phyloP scores from a whole-genome alignment of 2,797 vertebrate genomes.

The Heliangelus exortis region DNA sequence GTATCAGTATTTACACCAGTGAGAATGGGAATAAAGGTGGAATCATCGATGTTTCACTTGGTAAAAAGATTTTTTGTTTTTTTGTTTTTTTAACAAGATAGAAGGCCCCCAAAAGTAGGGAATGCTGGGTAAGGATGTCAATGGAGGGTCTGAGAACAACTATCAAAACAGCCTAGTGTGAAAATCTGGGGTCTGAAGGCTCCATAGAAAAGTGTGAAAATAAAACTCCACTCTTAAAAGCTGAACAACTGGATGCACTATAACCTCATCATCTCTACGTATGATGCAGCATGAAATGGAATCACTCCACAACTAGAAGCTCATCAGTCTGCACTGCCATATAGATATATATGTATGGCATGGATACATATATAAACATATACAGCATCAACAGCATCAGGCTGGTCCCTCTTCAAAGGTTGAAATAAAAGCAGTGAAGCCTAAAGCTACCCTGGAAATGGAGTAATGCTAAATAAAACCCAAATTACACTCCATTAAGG shows the following conservation, averaged over 20 bases:
- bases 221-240: constrained; percentile 59
- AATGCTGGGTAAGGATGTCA: constrained; percentile 82
- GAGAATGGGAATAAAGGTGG: constrained; percentile 87
- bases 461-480: neutral
- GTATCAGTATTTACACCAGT: constrained; percentile 96
- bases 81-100: constrained; percentile 80
- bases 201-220: constrained; percentile 76
- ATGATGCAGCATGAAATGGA: constrained; percentile 48
- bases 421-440: constrained; percentile 48
- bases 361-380: constrained; percentile 70
- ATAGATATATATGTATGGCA: constrained; percentile 67
- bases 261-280: neutral
- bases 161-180: constrained; percentile 75
- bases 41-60: constrained; percentile 85
- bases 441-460: constrained; percentile 9
- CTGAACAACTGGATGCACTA: constrained; percentile 55
- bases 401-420: constrained; percentile 74
- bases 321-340: constrained; percentile 37
- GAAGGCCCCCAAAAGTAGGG: constrained; percentile 84
- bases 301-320: constrained; percentile 48
- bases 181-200: constrained; percentile 72
- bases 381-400: constrained; percentile 38
- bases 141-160: constrained; percentile 79
- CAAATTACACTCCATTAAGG: neutral
- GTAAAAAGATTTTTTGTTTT: constrained; percentile 85